phyloP scores from a whole-genome alignment of 2,888 invertebrate genomes.

The Punctoribates punctum region DNA sequence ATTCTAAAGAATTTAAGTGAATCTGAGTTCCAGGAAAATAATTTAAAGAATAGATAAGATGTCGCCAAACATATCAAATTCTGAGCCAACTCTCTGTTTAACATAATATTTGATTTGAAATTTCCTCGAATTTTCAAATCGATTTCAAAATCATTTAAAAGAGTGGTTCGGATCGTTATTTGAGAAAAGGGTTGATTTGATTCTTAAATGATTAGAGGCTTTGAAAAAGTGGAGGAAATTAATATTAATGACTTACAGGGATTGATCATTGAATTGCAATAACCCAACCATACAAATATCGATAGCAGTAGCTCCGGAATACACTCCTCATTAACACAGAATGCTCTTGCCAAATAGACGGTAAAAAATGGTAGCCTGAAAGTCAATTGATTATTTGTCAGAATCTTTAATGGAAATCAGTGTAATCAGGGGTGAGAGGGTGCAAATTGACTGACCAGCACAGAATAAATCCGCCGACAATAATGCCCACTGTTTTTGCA shows the following conservation, averaged over 20 bases:
- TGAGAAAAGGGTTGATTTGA: no score
- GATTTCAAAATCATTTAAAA: no score
- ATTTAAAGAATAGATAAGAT: no score
- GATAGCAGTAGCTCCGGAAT: conserved; percentile 60
- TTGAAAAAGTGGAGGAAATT: neutral
- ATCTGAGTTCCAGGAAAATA: no score
- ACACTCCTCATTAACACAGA: conserved; percentile 65
- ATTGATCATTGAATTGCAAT: conserved; percentile 66
- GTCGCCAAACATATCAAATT: no score
- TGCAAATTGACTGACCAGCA: conserved; percentile 76
- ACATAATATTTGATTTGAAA: neutral
- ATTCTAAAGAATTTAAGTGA: no score
- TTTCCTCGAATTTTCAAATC: neutral
- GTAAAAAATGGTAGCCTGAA: conserved; percentile 88
- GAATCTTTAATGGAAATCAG: neutral
- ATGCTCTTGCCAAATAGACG: conserved; percentile 84
- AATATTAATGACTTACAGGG: conserved; percentile 40
- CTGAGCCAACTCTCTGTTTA: neutral
- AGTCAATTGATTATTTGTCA: neutral
- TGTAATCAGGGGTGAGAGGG: conserved; percentile 48
- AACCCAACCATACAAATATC: conserved; percentile 73
- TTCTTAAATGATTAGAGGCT: neutral
- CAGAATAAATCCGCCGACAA: conserved; percentile 92
- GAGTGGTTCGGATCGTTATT: no score
- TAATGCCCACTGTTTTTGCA: conserved; percentile 91